Base-by-base conservation (phyloP, 2,888 invertebrate species). In the Microdon myrmicae region DNA sequence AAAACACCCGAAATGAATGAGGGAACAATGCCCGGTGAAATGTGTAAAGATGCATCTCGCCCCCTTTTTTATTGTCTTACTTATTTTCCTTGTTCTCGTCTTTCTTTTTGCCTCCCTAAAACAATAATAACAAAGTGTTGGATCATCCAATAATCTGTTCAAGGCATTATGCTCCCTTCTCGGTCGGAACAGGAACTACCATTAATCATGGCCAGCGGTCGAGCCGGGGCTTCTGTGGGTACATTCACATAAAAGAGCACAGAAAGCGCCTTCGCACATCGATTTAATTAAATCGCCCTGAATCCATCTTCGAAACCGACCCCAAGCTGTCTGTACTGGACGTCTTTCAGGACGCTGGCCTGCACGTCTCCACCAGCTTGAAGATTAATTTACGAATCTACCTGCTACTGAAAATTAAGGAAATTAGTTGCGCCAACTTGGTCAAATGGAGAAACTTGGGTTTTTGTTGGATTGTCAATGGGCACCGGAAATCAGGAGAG, bases 331-430 rank as follows among this genome's bases (percentile, higher is more conserved):
- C 64, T 64, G 35, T 53, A 16, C 26, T 19, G 9, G 39, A 29
- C 48, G 17, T 25, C 25, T 9, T 25, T n/a, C 12, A 7, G 14
- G 9, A n/a, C 3, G 4, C 9, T n/a, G n/a, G 31, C 7, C 31
- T 31, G 4, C 43, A 20, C 43, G 19, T 5, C 28, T 9, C 10
- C 4, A 26, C n/a, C 7, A 17, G 3, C 17, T 12, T 8, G 19
- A 23, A 47, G 35, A 64, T 56, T 64, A 56, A 64, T 56, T 22
- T 56, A 47, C 26, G 13, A 45, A 37, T 32, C 51, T 58, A 58
- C 51, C 35, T 72, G 76, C 77, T 77, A 74, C 76, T 68, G 76
- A 77, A 77, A 75, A 76, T 77, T 76, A 76, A 71, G 69, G 17
- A 39, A 61, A 61, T 67, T 55, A 61, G 55, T 53, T 61, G 53